Percentiles rank a stretch among this genome's conserved stretches.
phyloP scores from a whole-genome alignment of 2,797 vertebrate species.

The Furcifer pardalis region DNA sequence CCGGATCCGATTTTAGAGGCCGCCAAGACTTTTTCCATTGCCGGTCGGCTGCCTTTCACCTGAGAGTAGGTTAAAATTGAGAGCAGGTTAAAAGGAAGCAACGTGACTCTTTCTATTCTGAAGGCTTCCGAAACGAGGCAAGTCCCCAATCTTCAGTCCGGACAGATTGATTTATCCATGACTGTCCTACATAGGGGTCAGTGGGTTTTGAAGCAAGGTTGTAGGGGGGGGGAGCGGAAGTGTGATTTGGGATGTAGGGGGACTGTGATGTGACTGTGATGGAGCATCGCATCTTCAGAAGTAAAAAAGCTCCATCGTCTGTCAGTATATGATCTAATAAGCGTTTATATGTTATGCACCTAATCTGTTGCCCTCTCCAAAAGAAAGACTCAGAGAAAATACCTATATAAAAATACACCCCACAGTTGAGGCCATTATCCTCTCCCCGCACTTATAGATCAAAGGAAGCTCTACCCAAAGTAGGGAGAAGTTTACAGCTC shows the following conservation, averaged over 20 bases:
- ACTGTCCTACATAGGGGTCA: not conserved
- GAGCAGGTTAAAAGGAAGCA: not conserved
- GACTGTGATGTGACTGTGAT: no score
- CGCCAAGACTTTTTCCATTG: slow-evolving; percentile 2
- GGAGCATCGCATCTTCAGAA: not conserved
- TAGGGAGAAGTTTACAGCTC: not conserved
- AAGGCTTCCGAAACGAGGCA: not conserved
- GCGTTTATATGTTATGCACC: not conserved
- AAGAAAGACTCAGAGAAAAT: not conserved
- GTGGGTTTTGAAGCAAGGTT: no score
- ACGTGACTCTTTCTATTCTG: not conserved
- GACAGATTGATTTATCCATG: no score
- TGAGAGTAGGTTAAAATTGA: no score
- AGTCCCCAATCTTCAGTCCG: no score
- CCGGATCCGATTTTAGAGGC: not conserved
- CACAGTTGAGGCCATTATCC: not conserved
- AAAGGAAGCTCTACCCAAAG: not conserved
- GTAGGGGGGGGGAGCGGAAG: not conserved
- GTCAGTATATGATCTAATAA: not conserved
- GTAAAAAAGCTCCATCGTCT: not conserved
- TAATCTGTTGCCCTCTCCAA: not conserved
- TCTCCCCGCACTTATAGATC: not conserved
- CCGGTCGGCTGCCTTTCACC: not conserved
- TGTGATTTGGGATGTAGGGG: not conserved
- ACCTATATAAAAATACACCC: not conserved